phyloP scores from a whole-genome alignment of 2,888 invertebrate species.

The Trissonchulus latispiculum region DNA sequence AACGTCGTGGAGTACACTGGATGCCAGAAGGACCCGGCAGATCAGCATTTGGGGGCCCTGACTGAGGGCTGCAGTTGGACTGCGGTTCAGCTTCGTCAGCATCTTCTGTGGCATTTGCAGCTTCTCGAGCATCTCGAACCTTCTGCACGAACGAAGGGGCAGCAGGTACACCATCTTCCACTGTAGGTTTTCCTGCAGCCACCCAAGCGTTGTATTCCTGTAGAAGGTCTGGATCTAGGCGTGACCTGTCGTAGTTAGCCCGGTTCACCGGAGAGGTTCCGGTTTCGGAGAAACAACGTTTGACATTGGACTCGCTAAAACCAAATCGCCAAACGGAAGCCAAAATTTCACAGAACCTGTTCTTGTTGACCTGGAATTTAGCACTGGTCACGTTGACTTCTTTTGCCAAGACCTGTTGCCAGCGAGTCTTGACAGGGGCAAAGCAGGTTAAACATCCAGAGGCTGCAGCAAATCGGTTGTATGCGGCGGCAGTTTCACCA shows the following conservation, averaged over 20 bases:
- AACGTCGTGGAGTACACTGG: no score
- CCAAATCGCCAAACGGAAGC: neutral
- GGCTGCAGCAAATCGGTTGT: slow-evolving; percentile 18
- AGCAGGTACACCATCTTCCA: neutral
- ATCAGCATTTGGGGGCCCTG: no score
- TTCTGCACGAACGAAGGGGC: no score
- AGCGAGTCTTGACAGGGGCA: slow-evolving; percentile 9
- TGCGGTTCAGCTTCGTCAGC: no score
- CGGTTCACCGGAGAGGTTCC: neutral
- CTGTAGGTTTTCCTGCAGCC: neutral
- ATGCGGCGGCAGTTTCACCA: slow-evolving; percentile 5
- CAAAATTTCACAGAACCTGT: neutral
- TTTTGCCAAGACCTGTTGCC: neutral
- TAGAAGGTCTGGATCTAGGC: neutral
- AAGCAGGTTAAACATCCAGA: slow-evolving; percentile 7
- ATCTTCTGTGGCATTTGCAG: no score
- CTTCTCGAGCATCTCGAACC: no score
- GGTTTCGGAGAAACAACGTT: slow-evolving; percentile 5
- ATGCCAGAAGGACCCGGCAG: no score
- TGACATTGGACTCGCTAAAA: slow-evolving; percentile 7
- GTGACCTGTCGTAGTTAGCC: neutral
- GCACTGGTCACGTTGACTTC: neutral
- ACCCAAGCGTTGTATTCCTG: slow-evolving; percentile 3
- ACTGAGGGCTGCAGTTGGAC: no score
- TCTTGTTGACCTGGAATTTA: neutral